Percentiles rank a stretch among this genome's conserved stretches.
Evolutionary conservation across 1,140 invertebrate genomes (phyloP).

Genomic region (Ceratitis capitata): DNA sequence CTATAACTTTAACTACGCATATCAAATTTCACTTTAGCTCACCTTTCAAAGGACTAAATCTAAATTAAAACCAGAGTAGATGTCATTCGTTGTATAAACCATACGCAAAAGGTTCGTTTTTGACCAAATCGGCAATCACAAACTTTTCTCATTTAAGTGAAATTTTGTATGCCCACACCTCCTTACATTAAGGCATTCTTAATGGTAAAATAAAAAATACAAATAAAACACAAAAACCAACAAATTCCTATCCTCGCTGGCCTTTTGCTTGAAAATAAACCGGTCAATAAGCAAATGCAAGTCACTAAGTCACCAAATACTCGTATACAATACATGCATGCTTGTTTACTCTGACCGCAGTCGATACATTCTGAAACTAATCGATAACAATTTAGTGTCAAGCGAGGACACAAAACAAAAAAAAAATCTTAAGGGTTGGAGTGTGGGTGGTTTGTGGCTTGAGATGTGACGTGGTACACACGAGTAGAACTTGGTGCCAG

Average conservation of each 20-base stretch:
- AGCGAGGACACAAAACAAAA: not conserved
- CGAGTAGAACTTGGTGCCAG: not conserved
- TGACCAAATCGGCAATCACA: too few relatives aligned
- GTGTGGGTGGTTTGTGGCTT: not conserved
- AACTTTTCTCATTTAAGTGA: too few relatives aligned
- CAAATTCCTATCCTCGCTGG: not conserved
- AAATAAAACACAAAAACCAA: too few relatives aligned
- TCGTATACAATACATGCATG: too few relatives aligned
- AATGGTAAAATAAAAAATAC: not conserved
- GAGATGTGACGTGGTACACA: not conserved
- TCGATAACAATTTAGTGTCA: conserved; percentile 42
- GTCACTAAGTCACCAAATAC: not conserved
- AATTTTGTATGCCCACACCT: too few relatives aligned
- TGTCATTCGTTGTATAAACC: too few relatives aligned
- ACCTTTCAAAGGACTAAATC: too few relatives aligned
- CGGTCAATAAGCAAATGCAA: not conserved
- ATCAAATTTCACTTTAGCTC: too few relatives aligned
- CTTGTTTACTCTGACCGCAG: not conserved
- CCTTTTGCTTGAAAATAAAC: not conserved
- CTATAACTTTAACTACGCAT: too few relatives aligned
- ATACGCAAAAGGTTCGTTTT: too few relatives aligned
- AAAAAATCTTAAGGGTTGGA: not conserved
- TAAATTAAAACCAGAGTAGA: too few relatives aligned
- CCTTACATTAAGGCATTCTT: not conserved
- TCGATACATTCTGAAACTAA: conserved; percentile 42